Evolutionary conservation across 1,140 invertebrate genomes (phyloP).

Genomic region (Gonioctena quinquepunctata): DNA sequence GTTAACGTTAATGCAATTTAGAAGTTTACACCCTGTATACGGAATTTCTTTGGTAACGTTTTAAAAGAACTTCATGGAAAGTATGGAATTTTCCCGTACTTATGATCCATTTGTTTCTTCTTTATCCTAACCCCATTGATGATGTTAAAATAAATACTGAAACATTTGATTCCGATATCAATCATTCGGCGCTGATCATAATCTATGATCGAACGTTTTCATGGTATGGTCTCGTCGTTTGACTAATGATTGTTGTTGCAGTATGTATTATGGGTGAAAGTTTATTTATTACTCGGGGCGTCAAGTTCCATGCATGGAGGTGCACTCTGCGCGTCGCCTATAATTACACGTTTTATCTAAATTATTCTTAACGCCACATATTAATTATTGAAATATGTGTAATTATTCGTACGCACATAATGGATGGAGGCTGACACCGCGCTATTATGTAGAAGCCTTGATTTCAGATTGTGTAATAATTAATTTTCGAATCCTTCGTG

Average conservation of each 20-base stretch:
- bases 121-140: too few relatives aligned
- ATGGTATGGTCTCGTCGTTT: neutral
- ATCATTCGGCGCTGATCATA: neutral
- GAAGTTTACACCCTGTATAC: too few relatives aligned
- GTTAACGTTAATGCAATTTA: too few relatives aligned
- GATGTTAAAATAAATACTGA: too few relatives aligned
- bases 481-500: neutral
- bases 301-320: neutral
- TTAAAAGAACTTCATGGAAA: too few relatives aligned
- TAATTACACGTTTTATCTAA: neutral
- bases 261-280: neutral
- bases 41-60: too few relatives aligned
- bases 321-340: neutral
- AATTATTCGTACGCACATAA: neutral
- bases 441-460: neutral
- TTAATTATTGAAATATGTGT: neutral
- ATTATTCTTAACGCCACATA: neutral
- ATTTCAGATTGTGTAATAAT: neutral
- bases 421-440: neutral
- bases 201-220: neutral
- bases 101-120: too few relatives aligned
- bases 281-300: neutral
- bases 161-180: neutral
- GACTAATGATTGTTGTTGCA: neutral
- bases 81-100: too few relatives aligned